These are phyloP conservation scores for Boloria selene DNA, from an alignment of 2,888 invertebrate species.

Conservation along the genomic window DNA sequence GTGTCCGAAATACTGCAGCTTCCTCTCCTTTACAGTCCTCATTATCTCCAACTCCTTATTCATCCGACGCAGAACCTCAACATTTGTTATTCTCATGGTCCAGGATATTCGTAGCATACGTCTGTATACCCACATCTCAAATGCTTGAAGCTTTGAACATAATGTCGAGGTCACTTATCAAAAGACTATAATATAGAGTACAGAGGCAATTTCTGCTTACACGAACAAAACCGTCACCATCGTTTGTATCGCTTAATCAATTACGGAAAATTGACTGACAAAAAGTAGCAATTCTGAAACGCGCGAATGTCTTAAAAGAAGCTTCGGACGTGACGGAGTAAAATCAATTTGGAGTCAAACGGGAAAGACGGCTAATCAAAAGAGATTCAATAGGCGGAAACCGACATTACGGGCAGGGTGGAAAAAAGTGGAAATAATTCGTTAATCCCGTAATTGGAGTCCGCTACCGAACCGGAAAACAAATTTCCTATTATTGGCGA, in stretches of 20 bases:
- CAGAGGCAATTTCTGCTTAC: not conserved
- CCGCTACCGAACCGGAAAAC: conserved; percentile 83
- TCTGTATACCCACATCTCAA: no score
- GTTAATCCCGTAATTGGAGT: conserved; percentile 81
- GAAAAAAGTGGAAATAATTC: conserved; percentile 82
- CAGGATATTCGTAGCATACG: no score
- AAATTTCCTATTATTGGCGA: conserved; percentile 79
- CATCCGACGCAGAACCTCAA: no score
- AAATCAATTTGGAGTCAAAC: conserved; percentile 72
- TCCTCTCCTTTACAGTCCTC: no score
- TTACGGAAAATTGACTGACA: conserved; percentile 3
- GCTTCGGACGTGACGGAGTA: conserved; percentile 62
- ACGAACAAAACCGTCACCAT: not conserved
- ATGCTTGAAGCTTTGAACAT: no score
- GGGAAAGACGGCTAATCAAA: conserved; percentile 80
- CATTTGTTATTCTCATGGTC: no score
- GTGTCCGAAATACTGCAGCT: no score
- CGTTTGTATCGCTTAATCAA: not conserved
- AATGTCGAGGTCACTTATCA: no score
- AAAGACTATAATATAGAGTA: no score
- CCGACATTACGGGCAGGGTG: conserved; percentile 60
- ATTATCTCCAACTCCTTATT: no score
- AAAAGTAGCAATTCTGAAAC: conserved; percentile 18
- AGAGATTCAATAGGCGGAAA: conserved; percentile 80
- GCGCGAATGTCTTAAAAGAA: conserved; percentile 28